Evolutionary conservation across 2,797 vertebrate genomes (phyloP).

Genomic region (Rhadinocentrus ornatus): DNA sequence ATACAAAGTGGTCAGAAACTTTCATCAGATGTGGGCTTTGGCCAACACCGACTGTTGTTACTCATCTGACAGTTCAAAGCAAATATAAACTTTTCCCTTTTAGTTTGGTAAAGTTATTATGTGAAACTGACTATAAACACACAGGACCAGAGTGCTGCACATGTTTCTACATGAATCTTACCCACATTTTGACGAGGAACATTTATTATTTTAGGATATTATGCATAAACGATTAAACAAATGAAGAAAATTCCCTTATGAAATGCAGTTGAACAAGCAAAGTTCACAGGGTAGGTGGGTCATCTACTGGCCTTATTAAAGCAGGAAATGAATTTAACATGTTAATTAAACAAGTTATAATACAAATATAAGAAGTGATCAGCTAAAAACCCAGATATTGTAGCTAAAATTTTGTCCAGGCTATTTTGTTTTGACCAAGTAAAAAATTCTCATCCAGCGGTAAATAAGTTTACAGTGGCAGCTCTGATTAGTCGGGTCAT

Average conservation of each 20-base stretch:
- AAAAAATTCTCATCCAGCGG: constrained; percentile 8
- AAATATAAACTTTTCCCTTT: constrained; percentile 22
- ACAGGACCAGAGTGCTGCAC: not conserved
- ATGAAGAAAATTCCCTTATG: constrained; percentile 29
- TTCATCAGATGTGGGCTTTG: constrained; percentile 4
- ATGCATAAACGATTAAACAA: constrained; percentile 7
- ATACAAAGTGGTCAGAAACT: constrained; percentile 17
- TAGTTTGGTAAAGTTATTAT: constrained; percentile 6
- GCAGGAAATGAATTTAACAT: constrained; percentile 33
- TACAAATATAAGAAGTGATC: not conserved
- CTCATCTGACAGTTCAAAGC: constrained; percentile 26
- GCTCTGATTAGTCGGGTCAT: constrained; percentile 19
- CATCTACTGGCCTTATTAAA: constrained; percentile 32
- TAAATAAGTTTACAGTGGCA: constrained; percentile 20
- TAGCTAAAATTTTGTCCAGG: constrained; percentile 19
- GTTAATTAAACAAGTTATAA: constrained; percentile 19
- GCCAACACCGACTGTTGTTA: not conserved
- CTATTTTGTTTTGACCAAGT: not conserved
- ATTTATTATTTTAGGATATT: constrained; percentile 15
- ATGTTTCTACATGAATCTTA: not conserved
- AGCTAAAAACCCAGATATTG: constrained; percentile 15
- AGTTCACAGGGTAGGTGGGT: constrained; percentile 4
- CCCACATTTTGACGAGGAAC: constrained; percentile 1
- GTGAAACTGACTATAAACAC: constrained; percentile 11
- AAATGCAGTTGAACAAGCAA: constrained; percentile 22